Percentiles rank a stretch among this genome's conserved stretches.
Evolutionary conservation across 2,888 invertebrate genomes (phyloP).

Genomic region (Drosophila peninsularis): DNA sequence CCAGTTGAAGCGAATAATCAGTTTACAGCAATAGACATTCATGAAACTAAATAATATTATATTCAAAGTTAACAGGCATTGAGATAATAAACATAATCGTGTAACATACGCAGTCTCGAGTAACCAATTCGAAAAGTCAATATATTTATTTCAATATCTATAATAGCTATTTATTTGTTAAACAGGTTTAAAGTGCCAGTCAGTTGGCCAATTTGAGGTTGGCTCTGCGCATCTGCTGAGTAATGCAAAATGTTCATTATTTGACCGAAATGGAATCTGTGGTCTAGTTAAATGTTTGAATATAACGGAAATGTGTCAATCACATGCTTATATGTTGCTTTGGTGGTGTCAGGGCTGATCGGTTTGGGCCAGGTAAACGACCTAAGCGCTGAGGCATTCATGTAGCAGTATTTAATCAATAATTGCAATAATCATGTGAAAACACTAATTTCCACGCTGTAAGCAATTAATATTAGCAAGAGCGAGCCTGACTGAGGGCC

Average conservation of each 20-base stretch:
- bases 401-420: constrained; percentile 60
- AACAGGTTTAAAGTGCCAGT: neutral
- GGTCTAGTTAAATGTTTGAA: constrained; percentile 5
- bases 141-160: no score
- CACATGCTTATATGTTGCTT: neutral
- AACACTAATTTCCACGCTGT: constrained; percentile 60
- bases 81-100: no score
- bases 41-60: no score
- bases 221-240: constrained; percentile 10
- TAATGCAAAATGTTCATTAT: constrained; percentile 35
- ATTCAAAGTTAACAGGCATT: no score
- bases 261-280: constrained; percentile 35
- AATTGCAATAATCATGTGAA: constrained; percentile 62
- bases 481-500: no score
- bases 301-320: neutral
- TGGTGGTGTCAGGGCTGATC: constrained; percentile 2
- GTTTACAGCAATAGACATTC: neutral
- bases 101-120: no score
- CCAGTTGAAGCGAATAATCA: neutral
- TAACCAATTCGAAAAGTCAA: neutral
- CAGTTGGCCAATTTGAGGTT: constrained; percentile 21
- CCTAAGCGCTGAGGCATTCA: constrained; percentile 26
- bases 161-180: no score
- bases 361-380: constrained; percentile 19
- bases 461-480: constrained; percentile 61